Base-by-base conservation (phyloP, 2,797 vertebrate genomes). In the Menidia menidia region DNA sequence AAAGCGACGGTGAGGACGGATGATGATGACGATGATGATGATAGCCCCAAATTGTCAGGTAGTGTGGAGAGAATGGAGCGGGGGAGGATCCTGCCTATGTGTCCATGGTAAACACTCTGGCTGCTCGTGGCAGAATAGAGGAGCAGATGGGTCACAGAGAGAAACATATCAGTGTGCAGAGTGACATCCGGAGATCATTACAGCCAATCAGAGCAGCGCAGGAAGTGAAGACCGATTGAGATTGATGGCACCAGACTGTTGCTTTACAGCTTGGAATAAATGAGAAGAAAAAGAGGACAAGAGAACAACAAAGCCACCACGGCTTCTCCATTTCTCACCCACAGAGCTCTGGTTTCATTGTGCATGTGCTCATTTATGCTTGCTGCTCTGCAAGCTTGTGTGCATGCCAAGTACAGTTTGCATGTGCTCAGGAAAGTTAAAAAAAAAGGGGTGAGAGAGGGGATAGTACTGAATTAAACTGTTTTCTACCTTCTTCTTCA, bases 131-230 rank as follows among this genome's bases (percentile, higher is more conserved):
- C 87, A 82, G 87, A 81, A 78, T 30, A 70, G 68, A 41, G 84
- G 84, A 81, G 81, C 88, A 88, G 88, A 89, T 86, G 90, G 91
- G 90, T 90, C 85, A 88, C 81, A 55, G 77, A 57, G 75, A 78
- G 81, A 88, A 87, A 87, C 82, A 73, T 85, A 88, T 90, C 89
- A 80, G 81, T 76, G 84, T 78, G 77, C 45, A 71, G 82, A 87
- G 85, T 82, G 86, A 91, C 88, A 90, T 87, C 84, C 88, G 80
- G 85, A 88, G 90, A 91, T 93, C 91, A 91, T 91, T 92, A 92
- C 86, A 42, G 83, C 89, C 92, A 92, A 92, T 93, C 86, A 90
- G 87, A 91, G 78, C 68, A 2, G 79, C 18, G 74, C 84, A 90
- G 89, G 85, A 89, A 91, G 90, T 84, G 83, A 71, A 64, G 79